A percentile compares a stretch with the other conserved stretches of the same genome.
phyloP scores from a whole-genome alignment of 2,888 invertebrate species.

The Pardosa pseudoannulata region DNA sequence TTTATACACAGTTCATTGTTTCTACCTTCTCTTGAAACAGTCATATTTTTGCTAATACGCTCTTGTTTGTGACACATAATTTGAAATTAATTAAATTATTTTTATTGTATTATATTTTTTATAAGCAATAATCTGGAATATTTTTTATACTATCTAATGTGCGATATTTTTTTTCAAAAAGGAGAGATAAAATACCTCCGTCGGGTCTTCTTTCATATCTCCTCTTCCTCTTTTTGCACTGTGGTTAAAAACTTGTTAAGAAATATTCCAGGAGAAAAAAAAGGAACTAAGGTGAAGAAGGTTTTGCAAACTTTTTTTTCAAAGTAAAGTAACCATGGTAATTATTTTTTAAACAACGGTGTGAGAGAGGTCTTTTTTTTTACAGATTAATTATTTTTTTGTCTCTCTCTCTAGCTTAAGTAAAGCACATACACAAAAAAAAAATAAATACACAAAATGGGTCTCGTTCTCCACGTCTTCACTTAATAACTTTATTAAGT shows the following conservation, averaged over 20 bases:
- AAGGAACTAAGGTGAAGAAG: not conserved
- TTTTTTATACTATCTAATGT: too few relatives aligned
- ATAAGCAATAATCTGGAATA: too few relatives aligned
- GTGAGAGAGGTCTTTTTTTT: slow-evolving; percentile 28
- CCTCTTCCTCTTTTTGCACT: not conserved
- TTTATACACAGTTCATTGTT: too few relatives aligned
- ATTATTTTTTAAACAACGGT: slow-evolving; percentile 56
- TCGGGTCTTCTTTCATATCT: too few relatives aligned
- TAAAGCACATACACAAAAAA: too few relatives aligned
- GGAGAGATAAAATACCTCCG: too few relatives aligned
- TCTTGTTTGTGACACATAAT: not conserved
- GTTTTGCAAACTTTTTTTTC: slow-evolving; percentile 25
- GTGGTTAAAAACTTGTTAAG: slow-evolving; percentile 10
- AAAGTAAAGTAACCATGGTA: slow-evolving; percentile 23
- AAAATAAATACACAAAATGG: too few relatives aligned
- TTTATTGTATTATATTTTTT: not conserved
- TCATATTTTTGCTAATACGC: not conserved
- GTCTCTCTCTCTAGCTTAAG: not conserved
- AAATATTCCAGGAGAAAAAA: not conserved
- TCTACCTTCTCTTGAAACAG: too few relatives aligned
- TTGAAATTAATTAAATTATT: not conserved
- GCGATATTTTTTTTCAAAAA: too few relatives aligned
- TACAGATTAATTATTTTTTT: slow-evolving; percentile 25
- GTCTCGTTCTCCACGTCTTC: slow-evolving; percentile 3
- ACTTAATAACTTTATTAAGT: slow-evolving; percentile 72